Base-by-base conservation (phyloP, 2,888 invertebrate species). In the Machimus atricapillus region DNA sequence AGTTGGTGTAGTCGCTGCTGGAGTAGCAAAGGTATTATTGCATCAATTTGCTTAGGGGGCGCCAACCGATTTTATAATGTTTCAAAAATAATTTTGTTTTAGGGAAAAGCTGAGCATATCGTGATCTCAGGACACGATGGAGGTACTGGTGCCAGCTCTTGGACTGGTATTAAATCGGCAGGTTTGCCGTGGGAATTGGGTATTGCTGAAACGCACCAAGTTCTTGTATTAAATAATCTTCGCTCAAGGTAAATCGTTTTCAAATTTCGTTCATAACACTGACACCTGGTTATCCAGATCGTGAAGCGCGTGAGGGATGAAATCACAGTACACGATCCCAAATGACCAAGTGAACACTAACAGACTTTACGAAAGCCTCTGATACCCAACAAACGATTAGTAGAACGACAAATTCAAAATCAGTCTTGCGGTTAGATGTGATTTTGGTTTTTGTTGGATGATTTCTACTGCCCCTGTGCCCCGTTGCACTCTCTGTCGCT, bases 101-200 rank as follows among this genome's bases (percentile, higher is more conserved):
- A 97, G 96, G 98, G 98, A 79, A 99, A 99, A 93, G 98, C 98
- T 0, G 99, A 99, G 91, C 99, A 99, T 93, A 98, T 99, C 90
- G 98, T 98, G 37, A 98, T 99, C 89, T 99, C 99, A 0, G 99
- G 99, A 0, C 99, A 99, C 93, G 99, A 99, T 93, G 99, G 99
- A 88, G 99, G 99, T 86, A 99, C 99, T 19, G 99, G 99, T 46
- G 99, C 99, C 77, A 98, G 98, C 91, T 98, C 98, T 87, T 99
- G 99, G 99, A 99, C 99, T 0, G 99, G 99, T 89, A 99, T 99
- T 91, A 99, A 99, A 93, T 95, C 96, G 89, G 99, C 99, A 73
- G 99, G 99, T 78, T 94, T 99, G 88, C 99, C 99, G 0, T 99
- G 99, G 99, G 99, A 99, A 93, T 94, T 99, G 90, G 99, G 99